Evolutionary conservation across 2,888 invertebrate species (phyloP).

Genomic region (Diogma glabrata): DNA sequence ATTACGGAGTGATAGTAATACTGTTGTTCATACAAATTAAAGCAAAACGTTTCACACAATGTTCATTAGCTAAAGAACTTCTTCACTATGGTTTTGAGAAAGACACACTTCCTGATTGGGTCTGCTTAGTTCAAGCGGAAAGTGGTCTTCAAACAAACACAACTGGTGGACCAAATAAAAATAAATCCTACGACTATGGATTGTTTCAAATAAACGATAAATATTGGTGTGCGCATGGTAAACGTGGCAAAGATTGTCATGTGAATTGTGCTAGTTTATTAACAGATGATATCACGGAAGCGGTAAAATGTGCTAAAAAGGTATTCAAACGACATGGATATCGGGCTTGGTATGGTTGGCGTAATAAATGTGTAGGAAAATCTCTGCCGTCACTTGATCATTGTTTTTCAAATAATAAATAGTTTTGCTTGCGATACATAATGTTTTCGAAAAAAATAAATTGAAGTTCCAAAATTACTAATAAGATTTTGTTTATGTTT

Average conservation of each 20-base stretch:
- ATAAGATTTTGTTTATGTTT: no score
- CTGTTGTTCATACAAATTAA: no score
- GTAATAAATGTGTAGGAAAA: slow-evolving; percentile 25
- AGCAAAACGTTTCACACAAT: slow-evolving; percentile 28
- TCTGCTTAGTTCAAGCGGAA: slow-evolving; percentile 42
- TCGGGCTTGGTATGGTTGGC: slow-evolving; percentile 33
- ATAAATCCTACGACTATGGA: slow-evolving; percentile 38
- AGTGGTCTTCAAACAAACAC: slow-evolving; percentile 39
- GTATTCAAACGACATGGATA: slow-evolving; percentile 31
- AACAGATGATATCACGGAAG: slow-evolving; percentile 28
- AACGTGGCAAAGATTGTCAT: slow-evolving; percentile 29
- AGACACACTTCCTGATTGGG: slow-evolving; percentile 28
- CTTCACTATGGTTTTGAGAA: slow-evolving; percentile 26
- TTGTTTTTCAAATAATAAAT: no score
- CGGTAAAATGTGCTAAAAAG: slow-evolving; percentile 28
- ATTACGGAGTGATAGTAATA: no score
- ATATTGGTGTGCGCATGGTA: slow-evolving; percentile 31
- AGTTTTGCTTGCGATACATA: no score
- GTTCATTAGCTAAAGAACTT: slow-evolving; percentile 26
- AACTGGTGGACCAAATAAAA: slow-evolving; percentile 36
- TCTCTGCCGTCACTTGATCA: slow-evolving; percentile 23
- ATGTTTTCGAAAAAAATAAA: no score
- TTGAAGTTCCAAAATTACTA: no score
- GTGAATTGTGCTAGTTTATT: slow-evolving; percentile 25
- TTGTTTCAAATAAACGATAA: slow-evolving; percentile 35